Evolutionary conservation across 2,888 invertebrate genomes (phyloP).

Genomic region (Pristionchus mayeri): DNA sequence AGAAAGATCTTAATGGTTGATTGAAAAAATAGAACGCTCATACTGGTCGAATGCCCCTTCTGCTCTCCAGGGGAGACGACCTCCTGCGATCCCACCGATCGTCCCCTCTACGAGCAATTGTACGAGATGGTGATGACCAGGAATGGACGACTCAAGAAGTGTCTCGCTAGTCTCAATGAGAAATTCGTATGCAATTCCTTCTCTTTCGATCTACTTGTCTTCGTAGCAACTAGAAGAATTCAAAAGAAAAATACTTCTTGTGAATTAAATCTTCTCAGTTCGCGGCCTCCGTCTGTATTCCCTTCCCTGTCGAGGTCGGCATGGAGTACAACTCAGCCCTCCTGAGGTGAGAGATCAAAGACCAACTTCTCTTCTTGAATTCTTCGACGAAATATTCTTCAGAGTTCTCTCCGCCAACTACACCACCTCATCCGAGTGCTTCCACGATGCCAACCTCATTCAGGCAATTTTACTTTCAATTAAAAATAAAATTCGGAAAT

Average conservation of each 20-base stretch:
- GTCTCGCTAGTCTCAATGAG: constrained; percentile 60
- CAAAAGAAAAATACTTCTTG: neutral
- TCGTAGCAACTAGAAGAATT: too few relatives aligned
- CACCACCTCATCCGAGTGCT: constrained; percentile 45
- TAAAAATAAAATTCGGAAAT: constrained; percentile 15
- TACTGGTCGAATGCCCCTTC: too few relatives aligned
- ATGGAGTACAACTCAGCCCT: constrained; percentile 58
- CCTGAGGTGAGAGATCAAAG: constrained; percentile 49
- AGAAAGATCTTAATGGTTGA: too few relatives aligned
- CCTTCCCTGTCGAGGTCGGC: constrained; percentile 57
- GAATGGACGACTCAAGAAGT: constrained; percentile 60
- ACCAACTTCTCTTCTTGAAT: too few relatives aligned
- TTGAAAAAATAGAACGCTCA: too few relatives aligned
- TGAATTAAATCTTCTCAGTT: too few relatives aligned
- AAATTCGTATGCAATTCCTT: constrained; percentile 55
- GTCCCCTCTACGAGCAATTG: constrained; percentile 57
- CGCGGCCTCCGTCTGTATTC: constrained; percentile 60
- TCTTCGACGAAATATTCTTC: neutral
- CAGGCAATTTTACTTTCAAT: constrained; percentile 52
- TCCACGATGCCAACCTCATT: constrained; percentile 63
- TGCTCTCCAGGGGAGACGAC: constrained; percentile 56
- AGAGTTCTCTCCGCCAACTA: constrained; percentile 48
- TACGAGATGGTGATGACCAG: constrained; percentile 63
- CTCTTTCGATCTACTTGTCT: neutral
- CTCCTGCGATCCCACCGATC: constrained; percentile 60